Conservation (phyloP, 2,797 vertebrate genomes). For the Falco berigora region DNA sequence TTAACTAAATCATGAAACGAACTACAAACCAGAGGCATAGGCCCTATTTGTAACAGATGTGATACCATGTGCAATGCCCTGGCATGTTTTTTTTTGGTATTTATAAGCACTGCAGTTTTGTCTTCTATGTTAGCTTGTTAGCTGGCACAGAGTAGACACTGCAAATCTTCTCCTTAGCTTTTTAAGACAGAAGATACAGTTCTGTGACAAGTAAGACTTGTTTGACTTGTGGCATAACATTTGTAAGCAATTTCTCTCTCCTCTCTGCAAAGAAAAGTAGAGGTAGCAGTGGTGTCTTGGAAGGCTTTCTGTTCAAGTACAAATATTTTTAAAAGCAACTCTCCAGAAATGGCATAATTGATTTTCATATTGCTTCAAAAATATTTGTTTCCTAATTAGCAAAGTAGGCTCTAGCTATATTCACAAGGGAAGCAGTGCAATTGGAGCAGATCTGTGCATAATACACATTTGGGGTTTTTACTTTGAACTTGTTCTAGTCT, state of each 20-base stretch:
- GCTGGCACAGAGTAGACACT: not conserved
- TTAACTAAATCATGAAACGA: not conserved
- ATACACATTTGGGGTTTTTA: not conserved
- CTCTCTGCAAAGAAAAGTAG: not conserved
- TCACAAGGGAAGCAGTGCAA: not conserved
- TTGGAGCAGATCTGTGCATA: not conserved
- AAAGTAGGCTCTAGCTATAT: not conserved
- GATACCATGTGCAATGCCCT: not conserved
- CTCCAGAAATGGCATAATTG: not conserved
- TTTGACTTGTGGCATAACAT: not conserved
- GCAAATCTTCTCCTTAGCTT: not conserved
- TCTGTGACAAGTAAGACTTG: not conserved
- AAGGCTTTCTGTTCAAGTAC: not conserved
- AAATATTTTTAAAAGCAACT: not conserved
- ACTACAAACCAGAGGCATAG: not conserved
- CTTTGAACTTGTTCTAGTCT: not conserved
- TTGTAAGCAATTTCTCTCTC: not conserved
- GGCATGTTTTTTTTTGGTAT: not conserved
- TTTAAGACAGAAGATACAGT: not conserved
- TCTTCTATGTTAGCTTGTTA: not conserved
- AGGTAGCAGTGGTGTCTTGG: not conserved
- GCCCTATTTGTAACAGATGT: not conserved
- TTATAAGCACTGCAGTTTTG: not conserved
- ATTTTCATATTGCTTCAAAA: not conserved
- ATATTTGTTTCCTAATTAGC: not conserved